These are phyloP conservation scores for Portunus trituberculatus DNA, from an alignment of 1,140 invertebrate genomes.

Conservation along the genomic window DNA sequence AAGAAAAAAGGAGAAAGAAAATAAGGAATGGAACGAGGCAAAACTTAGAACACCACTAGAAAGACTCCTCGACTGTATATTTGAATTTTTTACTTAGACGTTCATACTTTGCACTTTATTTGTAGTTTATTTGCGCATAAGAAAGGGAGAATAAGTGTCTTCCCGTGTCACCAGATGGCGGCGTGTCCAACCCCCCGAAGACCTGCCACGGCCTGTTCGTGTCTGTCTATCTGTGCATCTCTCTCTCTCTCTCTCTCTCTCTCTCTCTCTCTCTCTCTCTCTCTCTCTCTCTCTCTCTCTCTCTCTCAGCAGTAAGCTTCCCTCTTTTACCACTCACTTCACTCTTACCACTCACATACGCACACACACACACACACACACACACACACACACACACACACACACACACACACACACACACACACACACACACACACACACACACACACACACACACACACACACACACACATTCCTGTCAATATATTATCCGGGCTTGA, in stretches of 20 bases:
- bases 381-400: slow-evolving; percentile 32
- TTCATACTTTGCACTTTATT: too few species aligned
- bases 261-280: too few species aligned
- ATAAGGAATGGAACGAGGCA: not conserved
- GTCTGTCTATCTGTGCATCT: too few species aligned
- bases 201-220: too few species aligned
- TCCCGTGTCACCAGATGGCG: too few species aligned
- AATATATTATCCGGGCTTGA: not conserved
- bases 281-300: slow-evolving; percentile 2
- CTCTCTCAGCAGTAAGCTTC: not conserved
- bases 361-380: slow-evolving; percentile 32
- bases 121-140: too few species aligned
- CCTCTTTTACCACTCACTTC: not conserved
- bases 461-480: not conserved
- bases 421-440: slow-evolving; percentile 32
- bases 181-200: too few species aligned
- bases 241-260: too few species aligned
- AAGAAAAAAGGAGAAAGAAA: not conserved
- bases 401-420: slow-evolving; percentile 32
- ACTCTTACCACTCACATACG: not conserved
- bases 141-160: too few species aligned
- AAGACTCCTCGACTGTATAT: too few species aligned
- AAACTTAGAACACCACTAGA: too few species aligned
- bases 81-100: too few species aligned
- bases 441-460: not conserved